Evolutionary conservation across 2,797 vertebrate species (phyloP).

Genomic region (Okamejei kenojei): DNA sequence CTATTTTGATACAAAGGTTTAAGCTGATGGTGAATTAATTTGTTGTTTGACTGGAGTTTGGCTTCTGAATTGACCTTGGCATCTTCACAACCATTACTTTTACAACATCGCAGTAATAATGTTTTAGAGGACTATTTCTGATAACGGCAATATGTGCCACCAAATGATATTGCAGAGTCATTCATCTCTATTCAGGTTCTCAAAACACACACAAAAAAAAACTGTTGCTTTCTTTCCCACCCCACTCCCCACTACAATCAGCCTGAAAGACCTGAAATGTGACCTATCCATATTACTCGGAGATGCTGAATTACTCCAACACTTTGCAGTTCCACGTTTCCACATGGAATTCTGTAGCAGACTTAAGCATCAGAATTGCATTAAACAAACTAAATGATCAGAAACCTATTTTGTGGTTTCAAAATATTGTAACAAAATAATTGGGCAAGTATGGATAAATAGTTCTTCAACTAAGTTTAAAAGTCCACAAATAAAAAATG

Average conservation of each 20-base stretch:
- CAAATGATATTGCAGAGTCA: not conserved
- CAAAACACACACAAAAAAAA: not conserved
- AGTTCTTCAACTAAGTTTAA: not conserved
- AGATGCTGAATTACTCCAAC: too few species aligned
- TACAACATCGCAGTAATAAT: not conserved
- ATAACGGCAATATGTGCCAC: not conserved
- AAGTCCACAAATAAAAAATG: not conserved
- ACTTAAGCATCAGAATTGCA: not conserved
- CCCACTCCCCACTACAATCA: too few species aligned
- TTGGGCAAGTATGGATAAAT: not conserved
- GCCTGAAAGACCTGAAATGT: too few species aligned
- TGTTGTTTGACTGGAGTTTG: not conserved
- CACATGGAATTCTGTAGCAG: not conserved
- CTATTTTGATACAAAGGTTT: not conserved
- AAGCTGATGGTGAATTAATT: not conserved
- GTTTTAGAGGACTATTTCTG: not conserved
- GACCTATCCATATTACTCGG: too few species aligned
- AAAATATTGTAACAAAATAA: not conserved
- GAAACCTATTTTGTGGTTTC: not conserved
- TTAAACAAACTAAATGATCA: not conserved
- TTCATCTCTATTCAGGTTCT: not conserved
- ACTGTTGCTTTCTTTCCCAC: too few species aligned
- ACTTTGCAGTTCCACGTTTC: too few species aligned
- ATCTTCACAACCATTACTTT: not conserved
- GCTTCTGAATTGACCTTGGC: not conserved